Evolutionary conservation across 92 coral and sea anemone species (phyloP).

Genomic region (Parazoanthus swiftii): DNA sequence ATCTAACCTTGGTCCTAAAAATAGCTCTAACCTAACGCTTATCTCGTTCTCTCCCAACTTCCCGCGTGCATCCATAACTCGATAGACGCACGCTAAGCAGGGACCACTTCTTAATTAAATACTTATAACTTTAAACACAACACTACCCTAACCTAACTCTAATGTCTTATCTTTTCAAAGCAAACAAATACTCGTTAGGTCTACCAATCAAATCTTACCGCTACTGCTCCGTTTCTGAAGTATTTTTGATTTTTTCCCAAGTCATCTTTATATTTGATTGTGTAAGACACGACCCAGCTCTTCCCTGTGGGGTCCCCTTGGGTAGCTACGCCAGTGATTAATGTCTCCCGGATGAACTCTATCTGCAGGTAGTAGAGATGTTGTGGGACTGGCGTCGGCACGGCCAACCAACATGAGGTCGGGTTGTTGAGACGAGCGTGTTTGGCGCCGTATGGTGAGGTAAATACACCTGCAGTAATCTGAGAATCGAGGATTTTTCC

Average conservation of each 20-base stretch:
- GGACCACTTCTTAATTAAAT: too few species aligned
- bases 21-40: too few species aligned
- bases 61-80: too few species aligned
- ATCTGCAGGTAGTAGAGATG: conserved; percentile 1
- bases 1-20: too few species aligned
- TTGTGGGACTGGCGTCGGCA: not conserved
- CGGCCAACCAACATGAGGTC: conserved; percentile 22
- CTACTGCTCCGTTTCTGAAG: not conserved
- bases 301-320: conserved; percentile 39
- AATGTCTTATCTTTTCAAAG: too few species aligned
- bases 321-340: conserved; percentile 15
- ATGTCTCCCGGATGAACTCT: not conserved
- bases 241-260: not conserved
- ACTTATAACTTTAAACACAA: too few species aligned
- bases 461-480: not conserved
- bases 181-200: too few species aligned
- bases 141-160: too few species aligned
- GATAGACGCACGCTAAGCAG: too few species aligned
- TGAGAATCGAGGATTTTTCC: conserved; percentile 23
- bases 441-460: not conserved
- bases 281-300: conserved; percentile 20
- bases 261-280: not conserved
- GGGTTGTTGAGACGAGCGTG: conserved; percentile 33
- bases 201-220: not conserved
- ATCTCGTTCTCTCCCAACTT: too few species aligned